phyloP scores from a whole-genome alignment of 1,140 invertebrate genomes.

The Drosophila watanabei region DNA sequence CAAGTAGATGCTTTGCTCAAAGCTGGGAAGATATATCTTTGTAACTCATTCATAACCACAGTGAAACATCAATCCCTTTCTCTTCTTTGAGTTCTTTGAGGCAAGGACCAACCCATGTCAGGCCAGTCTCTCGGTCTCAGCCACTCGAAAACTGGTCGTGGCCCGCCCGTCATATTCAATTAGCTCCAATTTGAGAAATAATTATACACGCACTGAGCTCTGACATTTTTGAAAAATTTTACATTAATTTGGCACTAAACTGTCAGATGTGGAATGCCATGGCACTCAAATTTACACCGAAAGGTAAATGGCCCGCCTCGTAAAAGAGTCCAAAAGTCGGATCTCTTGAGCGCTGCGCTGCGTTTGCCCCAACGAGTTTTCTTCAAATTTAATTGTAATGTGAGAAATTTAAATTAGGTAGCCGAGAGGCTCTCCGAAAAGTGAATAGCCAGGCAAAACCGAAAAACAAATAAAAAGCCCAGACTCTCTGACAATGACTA shows the following conservation, averaged over 20 bases:
- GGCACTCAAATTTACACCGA: conserved; percentile 41
- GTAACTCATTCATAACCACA: background rate
- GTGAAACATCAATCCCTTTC: background rate
- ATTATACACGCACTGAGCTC: conserved; percentile 65
- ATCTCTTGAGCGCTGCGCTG: conserved; percentile 24
- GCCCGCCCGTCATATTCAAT: conserved; percentile 56
- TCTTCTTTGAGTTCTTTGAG: background rate
- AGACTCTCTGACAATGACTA: conserved; percentile 68
- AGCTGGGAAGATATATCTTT: background rate
- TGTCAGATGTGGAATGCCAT: conserved; percentile 54
- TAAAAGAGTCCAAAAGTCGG: conserved; percentile 46
- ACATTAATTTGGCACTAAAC: conserved; percentile 81
- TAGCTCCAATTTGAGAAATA: conserved; percentile 67
- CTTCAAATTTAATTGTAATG: conserved; percentile 79
- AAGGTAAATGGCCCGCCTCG: conserved; percentile 51
- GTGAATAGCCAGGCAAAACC: conserved; percentile 33
- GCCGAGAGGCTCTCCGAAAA: conserved; percentile 52
- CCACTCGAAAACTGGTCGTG: conserved; percentile 34
- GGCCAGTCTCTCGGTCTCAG: background rate
- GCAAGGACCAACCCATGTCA: conserved; percentile 36
- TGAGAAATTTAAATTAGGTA: conserved; percentile 84
- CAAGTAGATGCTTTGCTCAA: no score
- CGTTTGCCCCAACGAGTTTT: conserved; percentile 56
- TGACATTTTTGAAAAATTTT: conserved; percentile 69
- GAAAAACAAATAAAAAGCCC: conserved; percentile 60